A percentile compares a stretch with the other conserved stretches of the same genome.
Conservation (phyloP, 2,113 vertebrate genomes). For the Chascanopsetta lugubris region DNA sequence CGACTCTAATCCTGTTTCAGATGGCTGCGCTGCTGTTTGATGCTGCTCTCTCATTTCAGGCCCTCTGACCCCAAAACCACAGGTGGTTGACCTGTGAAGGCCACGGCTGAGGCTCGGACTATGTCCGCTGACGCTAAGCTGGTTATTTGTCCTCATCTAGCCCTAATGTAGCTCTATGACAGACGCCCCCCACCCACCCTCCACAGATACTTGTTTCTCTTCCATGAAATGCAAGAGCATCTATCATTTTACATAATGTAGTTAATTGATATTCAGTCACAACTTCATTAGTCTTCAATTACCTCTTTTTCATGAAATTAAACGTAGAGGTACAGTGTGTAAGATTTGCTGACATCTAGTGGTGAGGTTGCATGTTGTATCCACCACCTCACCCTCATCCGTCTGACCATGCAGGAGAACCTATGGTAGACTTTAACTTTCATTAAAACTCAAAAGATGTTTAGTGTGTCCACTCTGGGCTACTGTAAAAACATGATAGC, state of each 20-base stretch:
- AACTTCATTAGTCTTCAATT: not conserved
- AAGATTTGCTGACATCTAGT: no score
- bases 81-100: conserved; percentile 24
- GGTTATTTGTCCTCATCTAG: conserved; percentile 41
- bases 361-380: no score
- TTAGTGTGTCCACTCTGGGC: no score
- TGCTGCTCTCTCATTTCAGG: conserved; percentile 53
- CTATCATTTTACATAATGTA: not conserved
- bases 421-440: no score
- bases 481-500: no score
- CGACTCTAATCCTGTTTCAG: conserved; percentile 70
- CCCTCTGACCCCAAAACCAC: conserved; percentile 45
- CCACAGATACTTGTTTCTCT: not conserved
- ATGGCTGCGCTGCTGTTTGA: conserved; percentile 60
- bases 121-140: conserved; percentile 20
- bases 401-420: no score
- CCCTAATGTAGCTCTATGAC: conserved; percentile 6
- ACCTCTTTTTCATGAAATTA: no score
- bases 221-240: not conserved
- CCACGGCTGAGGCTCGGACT: conserved; percentile 22
- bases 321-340: no score
- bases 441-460: no score
- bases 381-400: no score
- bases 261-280: no score
- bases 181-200: no score